Evolutionary conservation across 1,140 invertebrate species (phyloP).

Genomic region (Drosophila dunni): DNA sequence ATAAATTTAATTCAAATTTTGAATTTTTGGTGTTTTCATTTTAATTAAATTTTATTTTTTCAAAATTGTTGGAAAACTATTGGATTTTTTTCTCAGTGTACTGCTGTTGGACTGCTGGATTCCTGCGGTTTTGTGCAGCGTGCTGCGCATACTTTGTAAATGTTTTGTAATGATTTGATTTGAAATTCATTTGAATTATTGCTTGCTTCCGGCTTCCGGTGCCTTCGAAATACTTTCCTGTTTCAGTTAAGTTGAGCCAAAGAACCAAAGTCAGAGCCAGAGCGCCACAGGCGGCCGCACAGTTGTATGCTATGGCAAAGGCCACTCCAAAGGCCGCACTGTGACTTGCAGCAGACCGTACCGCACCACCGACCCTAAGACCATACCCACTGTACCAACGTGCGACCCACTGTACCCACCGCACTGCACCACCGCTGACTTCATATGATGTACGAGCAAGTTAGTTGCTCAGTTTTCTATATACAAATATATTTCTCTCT

Average conservation of each 20-base stretch:
- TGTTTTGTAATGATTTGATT: slow-evolving; percentile 84
- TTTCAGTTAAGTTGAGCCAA: slow-evolving; percentile 62
- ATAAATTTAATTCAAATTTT: too few relatives aligned
- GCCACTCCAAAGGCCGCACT: slow-evolving; percentile 45
- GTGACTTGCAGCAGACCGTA: slow-evolving; percentile 35
- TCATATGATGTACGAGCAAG: slow-evolving; percentile 69
- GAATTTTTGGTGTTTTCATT: too few relatives aligned
- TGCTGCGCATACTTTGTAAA: slow-evolving; percentile 82
- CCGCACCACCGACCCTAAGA: neutral
- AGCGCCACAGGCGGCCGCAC: slow-evolving; percentile 57
- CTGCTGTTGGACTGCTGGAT: slow-evolving; percentile 4
- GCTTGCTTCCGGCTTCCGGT: slow-evolving; percentile 84
- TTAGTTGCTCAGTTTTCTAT: slow-evolving; percentile 40
- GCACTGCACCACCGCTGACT: neutral
- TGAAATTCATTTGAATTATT: slow-evolving; percentile 85
- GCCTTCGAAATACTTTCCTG: slow-evolving; percentile 83
- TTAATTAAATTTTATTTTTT: too few relatives aligned
- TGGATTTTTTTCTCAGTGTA: too few relatives aligned
- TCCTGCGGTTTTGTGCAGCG: slow-evolving; percentile 76
- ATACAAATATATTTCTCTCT: slow-evolving; percentile 9
- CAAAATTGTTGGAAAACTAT: too few relatives aligned
- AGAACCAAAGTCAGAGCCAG: slow-evolving; percentile 14
- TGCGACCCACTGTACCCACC: too few relatives aligned
- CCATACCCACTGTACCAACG: too few relatives aligned
- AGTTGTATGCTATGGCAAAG: slow-evolving; percentile 64